A percentile compares a stretch with the other conserved stretches of the same genome.
These are phyloP conservation scores for Philereme vetulata DNA, from an alignment of 2,888 invertebrate genomes.

Conservation along the genomic window DNA sequence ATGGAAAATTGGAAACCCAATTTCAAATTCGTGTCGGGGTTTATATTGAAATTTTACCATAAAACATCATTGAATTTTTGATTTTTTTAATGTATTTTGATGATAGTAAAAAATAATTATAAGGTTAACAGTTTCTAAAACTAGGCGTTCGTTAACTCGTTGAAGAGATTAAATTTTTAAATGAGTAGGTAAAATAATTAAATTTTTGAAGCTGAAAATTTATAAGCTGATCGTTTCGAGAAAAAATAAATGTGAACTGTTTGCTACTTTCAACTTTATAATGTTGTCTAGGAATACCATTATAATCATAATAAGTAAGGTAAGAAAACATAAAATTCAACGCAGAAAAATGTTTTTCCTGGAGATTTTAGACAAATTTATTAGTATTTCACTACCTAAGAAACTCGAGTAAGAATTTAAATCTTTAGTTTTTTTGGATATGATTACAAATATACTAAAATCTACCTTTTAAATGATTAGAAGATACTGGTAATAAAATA, in stretches of 20 bases:
- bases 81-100: slow-evolving; percentile 23
- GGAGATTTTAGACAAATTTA: slow-evolving; percentile 21
- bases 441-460: not conserved
- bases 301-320: not conserved
- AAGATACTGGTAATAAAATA: not conserved
- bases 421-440: not conserved
- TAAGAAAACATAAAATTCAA: slow-evolving; percentile 2
- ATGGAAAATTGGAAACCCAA: not conserved
- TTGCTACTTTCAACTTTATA: slow-evolving; percentile 8
- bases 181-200: not conserved
- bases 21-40: slow-evolving; percentile 28
- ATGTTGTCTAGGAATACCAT: slow-evolving; percentile 13
- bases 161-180: slow-evolving; percentile 10
- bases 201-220: slow-evolving; percentile 4
- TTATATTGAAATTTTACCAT: slow-evolving; percentile 41
- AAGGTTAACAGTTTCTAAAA: slow-evolving; percentile 30
- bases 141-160: slow-evolving; percentile 16
- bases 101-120: slow-evolving; percentile 14
- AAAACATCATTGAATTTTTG: slow-evolving; percentile 7
- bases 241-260: slow-evolving; percentile 3
- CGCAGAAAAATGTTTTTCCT: not conserved
- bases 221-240: slow-evolving; percentile 1
- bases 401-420: slow-evolving; percentile 6
- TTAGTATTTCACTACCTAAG: slow-evolving; percentile 16
- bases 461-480: not conserved